Percentiles rank a stretch among this genome's conserved stretches.
Conservation (phyloP, 2,797 vertebrate species). For the Selene dorsalis region DNA sequence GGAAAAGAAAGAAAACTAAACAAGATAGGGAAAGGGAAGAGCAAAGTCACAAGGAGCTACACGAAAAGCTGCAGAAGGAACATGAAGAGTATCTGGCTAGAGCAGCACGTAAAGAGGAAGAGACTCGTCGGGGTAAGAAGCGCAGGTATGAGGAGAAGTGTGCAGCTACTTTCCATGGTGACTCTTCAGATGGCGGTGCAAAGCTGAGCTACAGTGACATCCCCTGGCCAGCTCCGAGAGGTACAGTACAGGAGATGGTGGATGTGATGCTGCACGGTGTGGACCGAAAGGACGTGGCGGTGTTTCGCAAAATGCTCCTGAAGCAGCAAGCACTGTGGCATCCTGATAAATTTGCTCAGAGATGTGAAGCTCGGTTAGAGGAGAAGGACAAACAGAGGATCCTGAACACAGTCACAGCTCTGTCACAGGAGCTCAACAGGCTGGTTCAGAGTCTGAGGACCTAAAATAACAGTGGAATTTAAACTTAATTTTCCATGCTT, state of each 20-base stretch:
- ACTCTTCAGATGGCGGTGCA: constrained; percentile 7
- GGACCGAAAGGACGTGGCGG: constrained; percentile 76
- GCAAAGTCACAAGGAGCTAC: constrained; percentile 65
- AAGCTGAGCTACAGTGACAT: constrained; percentile 87
- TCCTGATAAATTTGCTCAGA: constrained; percentile 90
- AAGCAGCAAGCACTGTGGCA: constrained; percentile 91
- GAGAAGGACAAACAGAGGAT: constrained; percentile 84
- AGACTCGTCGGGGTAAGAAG: constrained; percentile 81
- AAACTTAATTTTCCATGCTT: neutral
- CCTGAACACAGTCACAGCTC: constrained; percentile 87
- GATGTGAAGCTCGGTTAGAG: constrained; percentile 86
- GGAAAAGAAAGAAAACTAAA: constrained; percentile 54
- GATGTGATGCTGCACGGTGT: constrained; percentile 86
- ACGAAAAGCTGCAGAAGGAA: constrained; percentile 78
- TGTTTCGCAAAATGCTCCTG: constrained; percentile 85
- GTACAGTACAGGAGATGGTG: constrained; percentile 88
- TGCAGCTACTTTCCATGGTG: constrained; percentile 68
- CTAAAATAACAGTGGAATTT: constrained; percentile 11
- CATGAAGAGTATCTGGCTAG: constrained; percentile 85
- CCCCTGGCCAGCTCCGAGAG: constrained; percentile 87
- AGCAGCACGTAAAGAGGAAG: constrained; percentile 83
- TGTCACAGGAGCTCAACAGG: constrained; percentile 91
- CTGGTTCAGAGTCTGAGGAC: constrained; percentile 82
- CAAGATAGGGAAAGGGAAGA: constrained; percentile 64
- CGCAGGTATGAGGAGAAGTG: constrained; percentile 82